Percentiles rank a stretch among this genome's conserved stretches.
Evolutionary conservation across 2,113 vertebrate species (phyloP).

Genomic region (Phylloscopus trochilus): DNA sequence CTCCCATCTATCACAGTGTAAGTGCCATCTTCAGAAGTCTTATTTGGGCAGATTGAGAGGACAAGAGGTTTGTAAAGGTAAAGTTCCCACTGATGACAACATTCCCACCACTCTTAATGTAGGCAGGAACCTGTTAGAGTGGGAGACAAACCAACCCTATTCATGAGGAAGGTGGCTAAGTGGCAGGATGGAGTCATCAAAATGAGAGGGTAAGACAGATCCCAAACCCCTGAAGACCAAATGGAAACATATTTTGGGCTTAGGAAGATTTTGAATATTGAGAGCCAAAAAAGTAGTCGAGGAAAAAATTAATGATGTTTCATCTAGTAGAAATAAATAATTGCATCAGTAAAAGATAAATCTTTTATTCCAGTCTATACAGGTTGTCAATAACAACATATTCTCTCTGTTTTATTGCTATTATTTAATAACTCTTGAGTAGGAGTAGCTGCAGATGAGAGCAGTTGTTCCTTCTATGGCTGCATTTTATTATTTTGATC

Average conservation of each 20-base stretch:
- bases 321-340: neutral
- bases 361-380: slow-evolving; percentile 45
- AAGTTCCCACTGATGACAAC: neutral
- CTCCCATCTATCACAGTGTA: neutral
- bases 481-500: neutral
- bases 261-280: neutral
- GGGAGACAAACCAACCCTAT: neutral
- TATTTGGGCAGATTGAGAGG: neutral
- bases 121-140: neutral
- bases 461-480: neutral
- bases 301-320: neutral
- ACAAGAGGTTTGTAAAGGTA: neutral
- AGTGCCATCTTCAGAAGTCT: neutral
- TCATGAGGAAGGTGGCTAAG: neutral
- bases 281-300: neutral
- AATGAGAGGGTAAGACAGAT: neutral
- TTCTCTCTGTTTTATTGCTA: neutral
- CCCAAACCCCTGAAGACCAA: neutral
- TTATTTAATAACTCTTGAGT: neutral
- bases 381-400: neutral
- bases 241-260: neutral
- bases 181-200: neutral
- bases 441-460: neutral
- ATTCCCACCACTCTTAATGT: neutral
- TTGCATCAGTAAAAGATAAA: neutral